Base-by-base conservation (phyloP, 1,140 invertebrate genomes). In the Calephelis nemesis region DNA sequence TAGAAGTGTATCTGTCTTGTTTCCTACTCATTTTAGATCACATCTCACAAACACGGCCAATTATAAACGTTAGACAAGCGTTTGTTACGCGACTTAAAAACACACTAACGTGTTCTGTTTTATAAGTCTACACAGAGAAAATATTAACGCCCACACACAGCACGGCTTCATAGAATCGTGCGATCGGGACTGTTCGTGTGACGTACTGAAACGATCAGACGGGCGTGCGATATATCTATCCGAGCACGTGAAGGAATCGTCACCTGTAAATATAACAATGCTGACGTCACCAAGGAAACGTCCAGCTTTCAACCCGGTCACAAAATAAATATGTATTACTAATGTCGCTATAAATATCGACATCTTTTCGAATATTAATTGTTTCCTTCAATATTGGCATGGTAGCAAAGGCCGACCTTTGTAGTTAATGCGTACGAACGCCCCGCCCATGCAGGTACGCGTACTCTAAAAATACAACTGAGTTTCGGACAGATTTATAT, bases 11-110 rank as follows among this genome's bases (percentile, higher is more conserved):
- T 72, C 85, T 81, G 74, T 88, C 85, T 72, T 91, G 85, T 72
- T 91, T 88, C 19, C 88, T 81, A 84, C 82, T 91, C 88, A 91
- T 90, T 70, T 72, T 79, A 70, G 68, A 75, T 79, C 78, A 85
- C 79, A 81, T 86, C 72, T 76, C 82, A 82, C 72, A 71, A 62
- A 50, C 71, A 68, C 71, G 62, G 50, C 65, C 40, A 72, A 71
- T 73, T 67, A 68, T 49, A 47, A 76, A 74, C 68, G 52, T 60
- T 42, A 65, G 68, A 73, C 81, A 80, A 67, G 80, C 76, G 82
- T 73, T 69, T 81, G 81, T 75, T 70, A 72, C 81, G 75, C 76
- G 68, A 67, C 72, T 80, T 79, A 71, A 83, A 84, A 82, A 87
- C 82, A 88, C 75, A 91, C 87, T 90, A 84, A 84, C 75, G 76